These are phyloP conservation scores for Eupeodes luniger DNA, from an alignment of 2,888 invertebrate species.

Conservation along the genomic window DNA sequence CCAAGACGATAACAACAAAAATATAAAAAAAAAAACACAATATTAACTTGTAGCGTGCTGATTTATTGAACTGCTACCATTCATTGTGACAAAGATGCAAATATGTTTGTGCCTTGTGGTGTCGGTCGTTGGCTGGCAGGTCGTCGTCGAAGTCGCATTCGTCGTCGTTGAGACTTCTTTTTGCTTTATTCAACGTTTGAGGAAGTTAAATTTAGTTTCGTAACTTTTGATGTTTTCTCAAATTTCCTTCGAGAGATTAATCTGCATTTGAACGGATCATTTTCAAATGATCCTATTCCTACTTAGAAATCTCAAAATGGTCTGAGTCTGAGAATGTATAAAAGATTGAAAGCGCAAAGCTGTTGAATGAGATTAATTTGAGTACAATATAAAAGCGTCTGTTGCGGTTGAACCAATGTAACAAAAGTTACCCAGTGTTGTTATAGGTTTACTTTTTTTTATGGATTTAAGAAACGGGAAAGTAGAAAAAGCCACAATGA, in stretches of 20 bases:
- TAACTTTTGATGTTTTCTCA: constrained; percentile 13
- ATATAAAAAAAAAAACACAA: neutral
- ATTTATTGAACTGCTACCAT: constrained; percentile 52
- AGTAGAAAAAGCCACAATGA: no score
- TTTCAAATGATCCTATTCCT: constrained; percentile 20
- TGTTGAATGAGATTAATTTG: constrained; percentile 15
- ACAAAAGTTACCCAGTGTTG: neutral
- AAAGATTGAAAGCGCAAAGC: constrained; percentile 27
- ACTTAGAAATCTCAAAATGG: constrained; percentile 33
- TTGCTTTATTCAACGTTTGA: neutral
- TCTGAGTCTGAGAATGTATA: constrained; percentile 29
- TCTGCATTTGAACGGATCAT: constrained; percentile 37
- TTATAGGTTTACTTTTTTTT: neutral
- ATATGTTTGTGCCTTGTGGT: constrained; percentile 12
- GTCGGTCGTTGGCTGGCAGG: neutral
- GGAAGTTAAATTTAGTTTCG: constrained; percentile 41
- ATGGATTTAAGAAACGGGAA: neutral
- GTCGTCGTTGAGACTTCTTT: no score
- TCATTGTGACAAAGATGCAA: constrained; percentile 34
- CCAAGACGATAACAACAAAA: neutral
- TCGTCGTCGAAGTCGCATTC: neutral
- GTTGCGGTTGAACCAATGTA: neutral
- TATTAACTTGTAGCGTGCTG: constrained; percentile 23
- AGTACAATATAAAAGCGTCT: neutral
- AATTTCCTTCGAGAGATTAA: constrained; percentile 53